Conservation (phyloP, 2,888 invertebrate species). For the Bombylius discolor region DNA sequence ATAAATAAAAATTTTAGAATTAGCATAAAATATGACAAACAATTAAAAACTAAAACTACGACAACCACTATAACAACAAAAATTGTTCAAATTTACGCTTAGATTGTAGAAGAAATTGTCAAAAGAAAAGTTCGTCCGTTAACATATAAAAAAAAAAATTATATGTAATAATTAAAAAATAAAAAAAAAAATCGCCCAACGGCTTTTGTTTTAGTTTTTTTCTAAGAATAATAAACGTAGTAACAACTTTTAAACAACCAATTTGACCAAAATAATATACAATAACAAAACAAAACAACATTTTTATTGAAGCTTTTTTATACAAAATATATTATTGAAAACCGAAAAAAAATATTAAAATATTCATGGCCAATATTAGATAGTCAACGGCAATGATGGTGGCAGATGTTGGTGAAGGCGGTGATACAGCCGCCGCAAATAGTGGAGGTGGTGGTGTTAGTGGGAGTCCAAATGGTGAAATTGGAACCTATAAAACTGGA, state of each 20-base stretch:
- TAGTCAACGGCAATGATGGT: slow-evolving; percentile 3
- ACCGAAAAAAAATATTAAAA: neutral
- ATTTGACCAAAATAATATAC: neutral
- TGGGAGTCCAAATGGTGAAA: neutral
- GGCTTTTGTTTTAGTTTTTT: too few species aligned
- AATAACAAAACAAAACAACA: neutral
- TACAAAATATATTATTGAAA: too few species aligned
- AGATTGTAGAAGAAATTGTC: neutral
- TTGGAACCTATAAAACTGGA: neutral
- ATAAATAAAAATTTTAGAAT: too few species aligned
- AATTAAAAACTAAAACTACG: too few species aligned
- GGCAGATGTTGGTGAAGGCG: slow-evolving; percentile 10
- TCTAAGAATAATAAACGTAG: too few species aligned
- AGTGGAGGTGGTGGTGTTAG: slow-evolving; percentile 16
- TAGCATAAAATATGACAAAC: too few species aligned
- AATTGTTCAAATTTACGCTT: too few species aligned
- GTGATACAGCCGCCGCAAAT: slow-evolving; percentile 11
- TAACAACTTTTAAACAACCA: neutral
- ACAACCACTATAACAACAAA: too few species aligned
- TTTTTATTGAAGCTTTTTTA: too few species aligned
- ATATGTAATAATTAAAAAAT: neutral
- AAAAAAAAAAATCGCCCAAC: neutral
- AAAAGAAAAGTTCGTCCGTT: neutral
- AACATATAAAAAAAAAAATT: neutral
- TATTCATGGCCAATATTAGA: neutral